Base-by-base conservation (phyloP, 2,888 invertebrate genomes). In the Epinotia bilunana region DNA sequence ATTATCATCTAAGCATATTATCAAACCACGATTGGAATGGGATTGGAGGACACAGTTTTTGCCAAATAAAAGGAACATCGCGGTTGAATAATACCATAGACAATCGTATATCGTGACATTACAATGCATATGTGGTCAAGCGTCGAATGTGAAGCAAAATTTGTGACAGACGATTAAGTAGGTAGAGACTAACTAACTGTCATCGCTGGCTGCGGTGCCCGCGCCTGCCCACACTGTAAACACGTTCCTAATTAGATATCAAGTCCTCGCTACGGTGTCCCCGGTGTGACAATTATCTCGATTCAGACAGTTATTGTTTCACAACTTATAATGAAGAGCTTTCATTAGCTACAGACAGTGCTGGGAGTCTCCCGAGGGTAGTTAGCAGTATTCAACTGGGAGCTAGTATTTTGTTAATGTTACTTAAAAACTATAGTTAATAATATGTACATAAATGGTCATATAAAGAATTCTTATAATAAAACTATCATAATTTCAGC, bases 171-270 rank as follows among this genome's bases (percentile, higher is more conserved):
- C 13, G 13, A 18, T 20, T 64, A 63, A 6, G 20, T 39, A 43
- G 67, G 57, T 53, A 60, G 39, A 11, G 18, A 53, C 60, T 73
- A 73, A 73, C 67, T 39, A 61, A 63, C 46, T 62, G 65, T 73
- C 55, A 63, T 23, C 53, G 33, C 46, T 23, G 39, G 58, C 18
- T 67, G 73, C 65, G 53, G 49, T 49, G 39, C 11, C 49, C 0
- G 64, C 28, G 43, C 43, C 61, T 61, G 43, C 58, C 68, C 70
- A 57, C 57, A 7, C 39, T 20, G 43, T 67, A 68, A 61, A 60
- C 65, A 65, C 23, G 64, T 20, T 68, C 33, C 65, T 73, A 73
- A 73, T 73, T 73, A 68, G 73, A 46, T 62, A 68, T 68, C 73
- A 61, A 62, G 67, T 67, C 67, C 23, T 20, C 64, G 6, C 61